A percentile compares a stretch with the other conserved stretches of the same genome.
These are phyloP conservation scores for Tromatobia lineatoria DNA, from an alignment of 2,888 invertebrate genomes.

Conservation along the genomic window DNA sequence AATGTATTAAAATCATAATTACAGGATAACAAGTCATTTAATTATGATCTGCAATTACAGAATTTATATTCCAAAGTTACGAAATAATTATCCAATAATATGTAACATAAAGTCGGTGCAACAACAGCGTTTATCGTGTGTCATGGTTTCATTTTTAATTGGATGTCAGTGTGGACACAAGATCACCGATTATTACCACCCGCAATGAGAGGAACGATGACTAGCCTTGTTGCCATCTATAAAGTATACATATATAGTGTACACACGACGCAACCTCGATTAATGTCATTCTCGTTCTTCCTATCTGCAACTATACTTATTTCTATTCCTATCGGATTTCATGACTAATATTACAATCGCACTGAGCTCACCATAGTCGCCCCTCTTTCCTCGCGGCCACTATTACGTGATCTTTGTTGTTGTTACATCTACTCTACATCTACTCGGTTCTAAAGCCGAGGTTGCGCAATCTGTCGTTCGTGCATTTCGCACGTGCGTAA, in stretches of 20 bases:
- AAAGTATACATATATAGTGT: conserved; percentile 19
- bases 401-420: conserved; percentile 62
- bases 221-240: conserved; percentile 63
- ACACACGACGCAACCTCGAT: conserved; percentile 36
- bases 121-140: conserved; percentile 21
- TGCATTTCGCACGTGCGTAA: conserved; percentile 34
- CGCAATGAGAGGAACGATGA: conserved; percentile 66
- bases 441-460: no score
- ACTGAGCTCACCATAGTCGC: conserved; percentile 36
- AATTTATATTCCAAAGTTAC: background rate
- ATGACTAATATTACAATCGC: conserved; percentile 60
- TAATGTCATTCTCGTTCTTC: conserved; percentile 61
- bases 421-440: conserved; percentile 31
- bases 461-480: conserved; percentile 46
- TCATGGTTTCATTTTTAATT: conserved; percentile 21
- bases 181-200: conserved; percentile 46
- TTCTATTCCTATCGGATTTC: conserved; percentile 59
- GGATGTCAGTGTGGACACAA: conserved; percentile 29
- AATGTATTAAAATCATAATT: background rate
- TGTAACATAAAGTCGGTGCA: background rate
- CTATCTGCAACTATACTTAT: conserved; percentile 50
- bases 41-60: background rate
- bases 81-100: conserved; percentile 38
- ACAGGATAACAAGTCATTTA: background rate
- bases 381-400: conserved; percentile 22